phyloP scores from a whole-genome alignment of 2,888 invertebrate species.

The Sinodicranocentrus sp. region DNA sequence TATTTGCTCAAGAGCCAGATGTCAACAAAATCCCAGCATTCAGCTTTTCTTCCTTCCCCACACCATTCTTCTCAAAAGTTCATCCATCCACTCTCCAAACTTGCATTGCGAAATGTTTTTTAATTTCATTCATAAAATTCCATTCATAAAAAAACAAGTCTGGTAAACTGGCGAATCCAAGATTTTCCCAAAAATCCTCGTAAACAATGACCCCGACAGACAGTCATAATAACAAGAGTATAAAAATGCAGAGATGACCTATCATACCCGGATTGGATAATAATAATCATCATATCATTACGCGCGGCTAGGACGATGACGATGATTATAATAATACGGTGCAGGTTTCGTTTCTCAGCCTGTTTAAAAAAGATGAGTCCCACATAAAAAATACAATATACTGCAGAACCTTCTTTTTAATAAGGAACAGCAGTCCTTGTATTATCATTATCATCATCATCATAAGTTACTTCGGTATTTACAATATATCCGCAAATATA shows the following conservation, averaged over 20 bases:
- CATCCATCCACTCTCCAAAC: no score
- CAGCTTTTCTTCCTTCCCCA: conserved; percentile 17
- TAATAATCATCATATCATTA: conserved; percentile 32
- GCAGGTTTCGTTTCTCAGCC: conserved; percentile 37
- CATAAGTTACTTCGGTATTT: no score
- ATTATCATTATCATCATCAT: no score
- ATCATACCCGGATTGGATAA: conserved; percentile 59
- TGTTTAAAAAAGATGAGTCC: conserved; percentile 21
- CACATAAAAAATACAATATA: conserved; percentile 3
- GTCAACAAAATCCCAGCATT: no score
- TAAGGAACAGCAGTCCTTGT: no score
- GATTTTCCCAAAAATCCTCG: conserved; percentile 21
- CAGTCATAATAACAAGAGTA: neutral
- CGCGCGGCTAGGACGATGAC: no score
- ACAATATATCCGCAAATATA: no score
- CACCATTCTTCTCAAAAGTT: no score
- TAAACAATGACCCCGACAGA: conserved; percentile 51
- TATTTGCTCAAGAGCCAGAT: no score
- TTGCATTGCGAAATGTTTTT: no score
- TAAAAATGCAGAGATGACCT: conserved; percentile 49
- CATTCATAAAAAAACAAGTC: conserved; percentile 37
- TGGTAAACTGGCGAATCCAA: neutral
- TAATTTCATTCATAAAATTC: conserved; percentile 40
- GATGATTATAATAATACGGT: conserved; percentile 53
- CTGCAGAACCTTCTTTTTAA: no score